Evolutionary conservation across 2,113 vertebrate species (phyloP), one percentile per base, ranked within the genome.

Genomic region (Hemiprocne comata): DNA sequence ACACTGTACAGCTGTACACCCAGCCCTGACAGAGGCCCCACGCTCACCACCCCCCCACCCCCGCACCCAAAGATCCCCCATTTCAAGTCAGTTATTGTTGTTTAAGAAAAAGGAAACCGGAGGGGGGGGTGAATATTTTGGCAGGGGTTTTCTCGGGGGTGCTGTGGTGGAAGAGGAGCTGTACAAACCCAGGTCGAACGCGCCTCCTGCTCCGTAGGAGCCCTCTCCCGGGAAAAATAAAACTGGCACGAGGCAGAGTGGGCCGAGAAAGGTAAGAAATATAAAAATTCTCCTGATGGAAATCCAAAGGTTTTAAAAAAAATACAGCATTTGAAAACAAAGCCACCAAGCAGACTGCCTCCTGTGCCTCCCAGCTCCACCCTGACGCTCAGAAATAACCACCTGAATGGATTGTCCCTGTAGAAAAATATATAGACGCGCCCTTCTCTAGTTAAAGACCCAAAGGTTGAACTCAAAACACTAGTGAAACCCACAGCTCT

Each of bases 271-370:
- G 67, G 29, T 20, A 48, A 70, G 50, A 95, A 95, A 86, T 96
- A 97, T 87, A 96, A 95, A 97, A 96, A 88, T 84, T 93, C 51
- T 92, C 87, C 85, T 89, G 90, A 61, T 91, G 93, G 83, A 94
- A 96, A 93, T 94, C 81, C 40, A 36, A 93, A 95, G 87, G 36
- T 89, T 89, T 95, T 93, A 94, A 40, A 94, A 92, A 97, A 96
- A 97, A 95, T 92, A 92, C 93, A 94, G 94, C 87, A 93, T 90
- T 88, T 93, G 21, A 83, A 93, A 90, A 87, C 17, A 2, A 85
- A 95, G 72, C 89, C 94, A 89, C 95, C 85, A 64, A 77, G 77
- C 69, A 66, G 61, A 70, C 28, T 89, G 94, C 95, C 72, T 86
- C 75, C 33, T 48, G 84, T 57, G 15, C 58, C 66, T 77, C 85